phyloP scores from a whole-genome alignment of 92 coral and sea anemone genomes.

The Ricordea florida region DNA sequence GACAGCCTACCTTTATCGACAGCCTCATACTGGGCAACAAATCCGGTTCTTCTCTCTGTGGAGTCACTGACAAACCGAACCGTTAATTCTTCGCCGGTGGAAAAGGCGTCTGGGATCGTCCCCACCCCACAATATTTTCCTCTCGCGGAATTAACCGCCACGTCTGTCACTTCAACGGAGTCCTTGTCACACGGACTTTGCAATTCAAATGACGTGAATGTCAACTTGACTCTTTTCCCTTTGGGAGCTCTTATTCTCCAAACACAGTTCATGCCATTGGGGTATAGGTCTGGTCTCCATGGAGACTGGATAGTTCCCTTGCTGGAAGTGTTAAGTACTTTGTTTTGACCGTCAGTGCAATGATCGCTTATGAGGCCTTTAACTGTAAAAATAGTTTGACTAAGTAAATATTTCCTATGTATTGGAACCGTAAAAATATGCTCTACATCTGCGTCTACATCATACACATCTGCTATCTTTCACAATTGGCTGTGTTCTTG shows the following conservation, averaged over 20 bases:
- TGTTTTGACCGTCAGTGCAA: background rate
- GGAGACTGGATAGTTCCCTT: background rate
- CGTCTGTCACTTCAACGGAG: slow-evolving; percentile 50
- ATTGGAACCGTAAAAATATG: too few species aligned
- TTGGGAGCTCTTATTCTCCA: slow-evolving; percentile 41
- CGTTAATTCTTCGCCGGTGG: background rate
- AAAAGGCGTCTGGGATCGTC: background rate
- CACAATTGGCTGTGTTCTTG: too few species aligned
- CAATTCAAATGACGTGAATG: slow-evolving; percentile 55
- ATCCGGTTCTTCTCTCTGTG: background rate
- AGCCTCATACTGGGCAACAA: background rate
- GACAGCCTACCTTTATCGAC: background rate
- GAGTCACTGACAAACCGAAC: background rate
- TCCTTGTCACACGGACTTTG: slow-evolving; percentile 57
- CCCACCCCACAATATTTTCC: background rate
- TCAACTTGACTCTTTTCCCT: slow-evolving; percentile 50
- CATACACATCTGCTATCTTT: too few species aligned
- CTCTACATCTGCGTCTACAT: too few species aligned
- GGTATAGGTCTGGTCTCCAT: slow-evolving; percentile 25
- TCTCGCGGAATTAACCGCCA: background rate
- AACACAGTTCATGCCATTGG: slow-evolving; percentile 44
- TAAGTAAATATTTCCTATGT: background rate
- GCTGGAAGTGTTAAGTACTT: background rate
- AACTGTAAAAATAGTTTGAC: background rate
- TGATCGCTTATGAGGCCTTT: slow-evolving; percentile 4